Conservation (phyloP, 2,888 invertebrate species). For the Iselma pallidipennis region DNA sequence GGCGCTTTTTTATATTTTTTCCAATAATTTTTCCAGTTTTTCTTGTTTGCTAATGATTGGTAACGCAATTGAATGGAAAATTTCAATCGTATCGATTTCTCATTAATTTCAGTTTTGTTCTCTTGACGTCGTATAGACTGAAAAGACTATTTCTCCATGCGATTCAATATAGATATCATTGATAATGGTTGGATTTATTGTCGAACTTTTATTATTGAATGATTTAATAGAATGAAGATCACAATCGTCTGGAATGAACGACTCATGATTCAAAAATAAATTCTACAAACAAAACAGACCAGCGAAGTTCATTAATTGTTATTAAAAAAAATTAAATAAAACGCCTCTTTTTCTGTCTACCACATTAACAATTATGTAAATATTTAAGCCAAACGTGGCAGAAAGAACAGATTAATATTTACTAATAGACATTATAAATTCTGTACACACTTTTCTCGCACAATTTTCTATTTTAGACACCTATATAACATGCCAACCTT, state of each 20-base stretch:
- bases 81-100: conserved; percentile 1
- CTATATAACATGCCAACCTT: conserved; percentile 3
- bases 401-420: not conserved
- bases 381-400: not conserved
- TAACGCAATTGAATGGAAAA: not conserved
- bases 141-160: not conserved
- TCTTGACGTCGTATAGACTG: not conserved
- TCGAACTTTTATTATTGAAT: not conserved
- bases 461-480: conserved; percentile 6
- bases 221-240: not conserved
- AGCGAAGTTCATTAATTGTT: not conserved
- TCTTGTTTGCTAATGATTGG: not conserved
- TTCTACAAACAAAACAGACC: not conserved
- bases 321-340: not conserved
- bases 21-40: not conserved
- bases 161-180: not conserved
- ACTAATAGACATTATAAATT: too few relatives aligned
- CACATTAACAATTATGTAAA: not conserved
- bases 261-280: not conserved
- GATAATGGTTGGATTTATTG: not conserved
- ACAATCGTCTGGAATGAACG: not conserved
- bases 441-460: too few relatives aligned
- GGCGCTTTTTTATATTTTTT: not conserved
- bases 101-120: not conserved
- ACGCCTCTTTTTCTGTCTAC: not conserved